Percentiles rank a stretch among this genome's conserved stretches.
phyloP scores from a whole-genome alignment of 2,113 vertebrate species.

The Mirza zaza region DNA sequence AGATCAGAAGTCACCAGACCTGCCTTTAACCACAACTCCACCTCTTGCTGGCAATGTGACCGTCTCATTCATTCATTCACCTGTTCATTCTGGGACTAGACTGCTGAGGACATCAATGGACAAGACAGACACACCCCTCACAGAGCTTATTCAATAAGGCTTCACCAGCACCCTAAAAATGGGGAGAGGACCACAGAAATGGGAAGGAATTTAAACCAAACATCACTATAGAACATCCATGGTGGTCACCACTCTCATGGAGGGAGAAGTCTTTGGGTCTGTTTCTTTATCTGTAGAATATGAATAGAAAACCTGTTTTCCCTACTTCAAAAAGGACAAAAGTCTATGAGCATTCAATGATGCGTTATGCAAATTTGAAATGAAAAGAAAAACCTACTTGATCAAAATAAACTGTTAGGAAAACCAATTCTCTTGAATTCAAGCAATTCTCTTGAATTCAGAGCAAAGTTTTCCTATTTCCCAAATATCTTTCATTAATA shows the following conservation, averaged over 20 bases:
- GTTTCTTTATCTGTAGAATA: background rate
- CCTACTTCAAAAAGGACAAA: background rate
- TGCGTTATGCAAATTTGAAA: background rate
- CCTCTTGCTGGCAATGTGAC: background rate
- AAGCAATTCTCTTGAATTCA: slow-evolving; percentile 34
- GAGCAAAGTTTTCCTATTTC: background rate
- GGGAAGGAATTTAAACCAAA: slow-evolving; percentile 5
- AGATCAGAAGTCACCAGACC: background rate
- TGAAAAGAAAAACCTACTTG: background rate
- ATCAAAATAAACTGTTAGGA: slow-evolving; percentile 3
- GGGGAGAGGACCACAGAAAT: background rate
- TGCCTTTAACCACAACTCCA: background rate
- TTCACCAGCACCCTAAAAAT: background rate
- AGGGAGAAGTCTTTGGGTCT: background rate
- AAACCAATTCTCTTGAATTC: slow-evolving; percentile 1
- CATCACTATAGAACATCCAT: background rate
- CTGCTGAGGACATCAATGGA: background rate
- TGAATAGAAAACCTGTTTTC: background rate
- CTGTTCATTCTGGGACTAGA: background rate
- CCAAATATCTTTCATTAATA: background rate
- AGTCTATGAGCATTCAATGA: background rate
- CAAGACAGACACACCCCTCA: background rate
- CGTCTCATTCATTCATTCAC: background rate
- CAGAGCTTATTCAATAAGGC: background rate
- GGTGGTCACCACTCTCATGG: background rate